Percentiles rank a stretch among this genome's conserved stretches.
phyloP scores from a whole-genome alignment of 2,797 vertebrate species.

The Chromis chromis region DNA sequence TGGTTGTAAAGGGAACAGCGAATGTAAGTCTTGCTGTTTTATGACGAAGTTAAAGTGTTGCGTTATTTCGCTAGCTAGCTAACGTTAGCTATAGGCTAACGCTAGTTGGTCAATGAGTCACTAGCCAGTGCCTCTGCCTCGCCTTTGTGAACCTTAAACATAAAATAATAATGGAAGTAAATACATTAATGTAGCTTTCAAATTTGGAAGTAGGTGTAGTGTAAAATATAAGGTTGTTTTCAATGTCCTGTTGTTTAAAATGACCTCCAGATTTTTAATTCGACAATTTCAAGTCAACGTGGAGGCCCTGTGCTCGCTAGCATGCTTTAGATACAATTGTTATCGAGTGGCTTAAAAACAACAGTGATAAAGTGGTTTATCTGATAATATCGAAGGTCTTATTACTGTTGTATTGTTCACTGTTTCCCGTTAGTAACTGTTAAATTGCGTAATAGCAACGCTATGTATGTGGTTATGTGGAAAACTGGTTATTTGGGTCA shows the following conservation, averaged over 20 bases:
- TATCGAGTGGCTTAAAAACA: neutral
- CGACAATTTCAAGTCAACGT: conserved; percentile 11
- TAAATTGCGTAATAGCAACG: neutral
- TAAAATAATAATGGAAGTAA: neutral
- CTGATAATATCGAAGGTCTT: neutral
- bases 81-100: conserved; percentile 62
- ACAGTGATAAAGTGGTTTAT: neutral
- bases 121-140: neutral
- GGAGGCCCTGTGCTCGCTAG: conserved; percentile 53
- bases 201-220: fast-evolving
- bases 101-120: conserved; percentile 25
- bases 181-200: fast-evolving
- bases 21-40: conserved; percentile 62
- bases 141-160: neutral
- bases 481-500: neutral
- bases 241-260: neutral
- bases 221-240: neutral
- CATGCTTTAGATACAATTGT: neutral
- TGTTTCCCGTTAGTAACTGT: neutral
- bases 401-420: neutral
- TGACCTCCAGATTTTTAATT: conserved; percentile 1
- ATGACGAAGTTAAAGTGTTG: conserved; percentile 43
- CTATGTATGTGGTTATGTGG: neutral
- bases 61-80: conserved; percentile 48
- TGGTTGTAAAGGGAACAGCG: conserved; percentile 21